phyloP scores from a whole-genome alignment of 2,888 invertebrate species.

The Silvanus unidentatus region DNA sequence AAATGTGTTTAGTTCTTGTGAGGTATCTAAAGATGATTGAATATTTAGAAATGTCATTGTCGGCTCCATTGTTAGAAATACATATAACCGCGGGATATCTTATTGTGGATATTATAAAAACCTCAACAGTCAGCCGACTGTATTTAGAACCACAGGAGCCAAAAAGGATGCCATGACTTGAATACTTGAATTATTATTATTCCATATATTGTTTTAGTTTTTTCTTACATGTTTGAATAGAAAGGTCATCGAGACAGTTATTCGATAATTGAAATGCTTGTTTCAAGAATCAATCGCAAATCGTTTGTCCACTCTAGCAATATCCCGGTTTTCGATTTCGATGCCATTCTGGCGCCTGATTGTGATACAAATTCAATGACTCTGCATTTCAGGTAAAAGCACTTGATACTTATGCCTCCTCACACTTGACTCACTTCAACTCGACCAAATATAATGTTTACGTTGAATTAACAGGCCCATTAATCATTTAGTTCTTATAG shows the following conservation, averaged over 20 bases:
- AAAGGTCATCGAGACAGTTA: too few relatives aligned
- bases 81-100: slow-evolving; percentile 1
- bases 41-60: slow-evolving; percentile 32
- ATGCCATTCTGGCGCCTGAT: slow-evolving; percentile 23
- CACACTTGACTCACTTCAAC: slow-evolving; percentile 11
- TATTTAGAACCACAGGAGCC: slow-evolving; percentile 3
- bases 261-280: too few relatives aligned
- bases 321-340: too few relatives aligned
- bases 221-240: too few relatives aligned
- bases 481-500: slow-evolving; percentile 21
- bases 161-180: not conserved
- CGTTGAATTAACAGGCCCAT: slow-evolving; percentile 23
- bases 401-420: slow-evolving; percentile 10
- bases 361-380: slow-evolving; percentile 23
- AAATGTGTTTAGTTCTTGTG: slow-evolving; percentile 16
- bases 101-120: not conserved
- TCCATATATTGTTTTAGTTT: not conserved
- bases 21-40: slow-evolving; percentile 25
- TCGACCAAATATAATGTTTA: slow-evolving; percentile 17
- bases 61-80: slow-evolving; percentile 23
- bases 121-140: not conserved
- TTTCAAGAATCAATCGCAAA: too few relatives aligned
- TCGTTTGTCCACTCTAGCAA: too few relatives aligned
- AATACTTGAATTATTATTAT: not conserved
- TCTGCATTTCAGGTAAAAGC: slow-evolving; percentile 9